Evolutionary conservation across 2,797 vertebrate genomes (phyloP).

Genomic region (Perodicticus potto): DNA sequence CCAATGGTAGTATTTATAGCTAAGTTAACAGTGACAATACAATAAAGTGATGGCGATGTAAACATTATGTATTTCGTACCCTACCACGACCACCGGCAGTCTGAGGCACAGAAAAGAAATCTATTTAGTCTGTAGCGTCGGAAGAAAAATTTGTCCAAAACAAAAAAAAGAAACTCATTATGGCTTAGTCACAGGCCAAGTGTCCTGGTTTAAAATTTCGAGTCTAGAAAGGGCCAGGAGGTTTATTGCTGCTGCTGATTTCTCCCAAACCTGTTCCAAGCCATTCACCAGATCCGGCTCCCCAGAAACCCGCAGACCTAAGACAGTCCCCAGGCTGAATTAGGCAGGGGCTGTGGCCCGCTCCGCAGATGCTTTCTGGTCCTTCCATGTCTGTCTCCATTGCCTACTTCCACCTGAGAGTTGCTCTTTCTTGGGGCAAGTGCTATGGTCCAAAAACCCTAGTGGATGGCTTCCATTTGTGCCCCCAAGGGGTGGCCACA

Average conservation of each 20-base stretch:
- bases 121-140: background rate
- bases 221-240: background rate
- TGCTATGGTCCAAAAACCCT: no score
- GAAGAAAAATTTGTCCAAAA: background rate
- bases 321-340: rapidly evolving
- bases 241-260: rapidly evolving
- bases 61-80: constrained; percentile 53
- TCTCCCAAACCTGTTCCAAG: background rate
- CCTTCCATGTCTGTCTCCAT: background rate
- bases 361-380: background rate
- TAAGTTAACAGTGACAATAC: constrained; percentile 85
- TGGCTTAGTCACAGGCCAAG: no score
- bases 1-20: constrained; percentile 86
- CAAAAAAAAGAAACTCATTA: background rate
- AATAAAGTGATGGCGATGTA: constrained; percentile 83
- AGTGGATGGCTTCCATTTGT: background rate
- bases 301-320: background rate
- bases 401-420: background rate
- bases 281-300: background rate
- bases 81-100: background rate
- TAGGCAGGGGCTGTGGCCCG: background rate
- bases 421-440: rapidly evolving
- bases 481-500: background rate
- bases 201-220: background rate
- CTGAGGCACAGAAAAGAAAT: background rate